Percentiles rank a stretch among this genome's conserved stretches.
Evolutionary conservation across 2,797 vertebrate species (phyloP).

Genomic region (Anisognathus igniventris): DNA sequence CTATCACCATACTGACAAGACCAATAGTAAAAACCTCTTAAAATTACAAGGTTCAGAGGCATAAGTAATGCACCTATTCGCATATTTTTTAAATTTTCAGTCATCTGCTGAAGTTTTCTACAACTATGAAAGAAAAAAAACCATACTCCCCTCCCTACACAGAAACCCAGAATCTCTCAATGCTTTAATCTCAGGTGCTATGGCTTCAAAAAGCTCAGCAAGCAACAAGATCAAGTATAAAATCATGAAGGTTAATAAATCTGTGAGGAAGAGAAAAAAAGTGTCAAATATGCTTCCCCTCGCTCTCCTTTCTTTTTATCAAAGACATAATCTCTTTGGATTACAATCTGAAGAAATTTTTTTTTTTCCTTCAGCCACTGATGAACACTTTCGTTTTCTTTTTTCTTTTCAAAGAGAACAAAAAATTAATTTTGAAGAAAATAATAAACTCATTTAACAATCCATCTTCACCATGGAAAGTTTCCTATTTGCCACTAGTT

Average conservation of each 20-base stretch:
- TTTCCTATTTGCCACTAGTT: conserved; percentile 12
- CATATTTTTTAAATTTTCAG: background rate
- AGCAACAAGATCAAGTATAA: background rate
- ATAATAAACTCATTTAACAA: background rate
- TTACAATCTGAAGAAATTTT: background rate
- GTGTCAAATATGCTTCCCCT: background rate
- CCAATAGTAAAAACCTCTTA: background rate
- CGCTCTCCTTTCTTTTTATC: background rate
- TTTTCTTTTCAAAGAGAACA: background rate
- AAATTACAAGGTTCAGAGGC: background rate
- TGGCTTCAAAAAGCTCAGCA: background rate
- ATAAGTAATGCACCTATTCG: background rate
- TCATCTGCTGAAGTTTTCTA: background rate
- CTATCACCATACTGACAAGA: background rate
- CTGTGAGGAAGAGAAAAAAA: background rate
- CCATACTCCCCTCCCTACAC: background rate
- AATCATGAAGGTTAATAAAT: background rate
- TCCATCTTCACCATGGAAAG: background rate
- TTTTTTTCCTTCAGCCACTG: background rate
- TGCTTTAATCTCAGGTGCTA: background rate
- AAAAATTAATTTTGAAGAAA: background rate
- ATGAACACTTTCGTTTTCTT: background rate
- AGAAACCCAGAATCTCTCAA: background rate
- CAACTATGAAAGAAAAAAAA: background rate
- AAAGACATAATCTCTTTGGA: background rate